phyloP scores from a whole-genome alignment of 2,113 vertebrate species.

The Carettochelys insculpta region DNA sequence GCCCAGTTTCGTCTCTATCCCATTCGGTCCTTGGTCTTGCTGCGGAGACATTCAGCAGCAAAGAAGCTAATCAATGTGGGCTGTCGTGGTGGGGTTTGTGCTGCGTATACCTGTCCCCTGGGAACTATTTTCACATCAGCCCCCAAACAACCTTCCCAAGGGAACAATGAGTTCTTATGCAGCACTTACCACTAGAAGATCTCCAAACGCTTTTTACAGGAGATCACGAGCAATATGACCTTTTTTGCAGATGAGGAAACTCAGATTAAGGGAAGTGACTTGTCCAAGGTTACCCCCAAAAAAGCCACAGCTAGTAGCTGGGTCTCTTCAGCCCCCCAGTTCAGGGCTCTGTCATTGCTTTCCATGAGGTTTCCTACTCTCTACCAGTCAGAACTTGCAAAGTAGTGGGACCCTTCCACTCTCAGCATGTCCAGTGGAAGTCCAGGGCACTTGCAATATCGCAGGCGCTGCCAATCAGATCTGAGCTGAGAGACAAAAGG shows the following conservation, averaged over 20 bases:
- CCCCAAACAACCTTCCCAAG: neutral
- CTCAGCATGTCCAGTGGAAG: neutral
- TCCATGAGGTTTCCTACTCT: neutral
- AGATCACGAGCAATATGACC: neutral
- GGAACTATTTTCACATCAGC: neutral
- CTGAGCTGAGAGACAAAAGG: neutral
- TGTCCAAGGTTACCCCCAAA: neutral
- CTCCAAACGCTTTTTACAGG: neutral
- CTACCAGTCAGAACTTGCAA: neutral
- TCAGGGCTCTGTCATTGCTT: neutral
- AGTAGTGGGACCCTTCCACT: neutral
- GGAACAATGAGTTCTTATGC: neutral
- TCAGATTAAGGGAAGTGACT: neutral
- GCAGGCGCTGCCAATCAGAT: neutral
- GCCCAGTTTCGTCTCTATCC: neutral
- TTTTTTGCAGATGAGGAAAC: neutral
- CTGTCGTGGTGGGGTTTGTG: neutral
- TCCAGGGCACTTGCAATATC: neutral
- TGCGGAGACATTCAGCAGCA: neutral
- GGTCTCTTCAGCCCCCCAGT: neutral
- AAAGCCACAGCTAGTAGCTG: neutral
- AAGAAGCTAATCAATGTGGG: neutral
- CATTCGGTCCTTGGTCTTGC: neutral
- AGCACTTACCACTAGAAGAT: neutral
- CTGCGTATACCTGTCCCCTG: neutral